Base-by-base conservation (phyloP, 2,797 vertebrate genomes). In the Cheirogaleus major region DNA sequence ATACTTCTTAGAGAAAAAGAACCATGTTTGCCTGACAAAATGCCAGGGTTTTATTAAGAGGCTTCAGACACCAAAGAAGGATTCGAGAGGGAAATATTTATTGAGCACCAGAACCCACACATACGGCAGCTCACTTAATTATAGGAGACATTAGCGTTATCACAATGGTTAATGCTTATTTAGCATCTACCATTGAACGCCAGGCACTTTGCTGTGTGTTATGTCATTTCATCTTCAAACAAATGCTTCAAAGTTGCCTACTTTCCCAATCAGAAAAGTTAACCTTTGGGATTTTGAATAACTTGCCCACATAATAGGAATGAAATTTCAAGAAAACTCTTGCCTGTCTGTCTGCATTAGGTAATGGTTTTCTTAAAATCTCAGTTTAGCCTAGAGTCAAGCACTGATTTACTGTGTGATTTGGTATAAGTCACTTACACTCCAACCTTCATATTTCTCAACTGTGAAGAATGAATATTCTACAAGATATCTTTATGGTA, bases 321-420 rank as follows among this genome's bases (percentile, higher is more conserved):
- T 50, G 32, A 85, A 91, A 65, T 61, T 63, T 92, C 11, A 50
- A 63, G n/a, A 65, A 85, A 91, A 22, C 22, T 20, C 61, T 75
- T 41, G 67, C 25, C 27, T 65, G 65, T 92, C 73, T 67, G 5
- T 20, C 23, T 70, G 35, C n/a, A 43, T 92, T 89, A 89, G 45
- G 45, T 89, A 88, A 90, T 84, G 27, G 9, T 92, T 92, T 95
- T 73, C 32, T 72, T 85, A 72, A 90, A 82, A 70, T 15, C 7
- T 92, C 35, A 43, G 50, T 59, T 95, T 95, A 95, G 65, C 76
- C 30, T 76, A 20, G 35, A 83, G 48, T 32, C 20, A 23, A 59
- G 25, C 79, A 85, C n/a, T 27, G 84, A 88, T n/a, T 83, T 48
- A 79, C 61, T 89, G 27, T 25, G 17, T 17, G 18, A 27, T 70